A percentile compares a stretch with the other conserved stretches of the same genome.
phyloP scores from a whole-genome alignment of 1,140 invertebrate genomes.

The Magallana angulata region DNA sequence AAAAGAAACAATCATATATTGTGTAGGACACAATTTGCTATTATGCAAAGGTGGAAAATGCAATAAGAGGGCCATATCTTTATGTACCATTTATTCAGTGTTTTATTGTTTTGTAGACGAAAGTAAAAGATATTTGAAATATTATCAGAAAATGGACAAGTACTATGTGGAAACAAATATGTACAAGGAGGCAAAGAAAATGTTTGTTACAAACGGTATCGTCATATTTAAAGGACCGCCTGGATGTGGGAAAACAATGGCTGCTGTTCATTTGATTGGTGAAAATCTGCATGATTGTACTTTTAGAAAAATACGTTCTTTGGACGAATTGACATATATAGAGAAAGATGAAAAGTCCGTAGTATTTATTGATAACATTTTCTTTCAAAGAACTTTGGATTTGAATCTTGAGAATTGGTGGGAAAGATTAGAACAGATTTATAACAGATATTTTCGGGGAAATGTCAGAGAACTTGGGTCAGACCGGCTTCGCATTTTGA shows the following conservation, averaged over 20 bases:
- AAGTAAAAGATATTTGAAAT: neutral
- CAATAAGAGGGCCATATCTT: too few relatives aligned
- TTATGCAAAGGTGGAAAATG: too few relatives aligned
- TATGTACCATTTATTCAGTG: too few relatives aligned
- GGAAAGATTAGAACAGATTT: neutral
- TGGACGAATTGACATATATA: neutral
- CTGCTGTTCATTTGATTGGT: neutral
- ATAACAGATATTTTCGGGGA: neutral
- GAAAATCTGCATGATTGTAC: neutral
- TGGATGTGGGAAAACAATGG: neutral
- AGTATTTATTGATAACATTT: neutral
- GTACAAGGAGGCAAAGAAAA: neutral
- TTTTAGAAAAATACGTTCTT: neutral
- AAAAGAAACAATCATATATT: neutral
- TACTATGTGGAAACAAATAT: neutral
- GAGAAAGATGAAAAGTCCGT: neutral
- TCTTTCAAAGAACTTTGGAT: neutral
- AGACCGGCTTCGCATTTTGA: neutral
- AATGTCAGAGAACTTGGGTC: neutral
- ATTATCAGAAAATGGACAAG: neutral
- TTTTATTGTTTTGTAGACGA: neutral
- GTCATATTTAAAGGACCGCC: neutral
- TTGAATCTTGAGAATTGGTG: neutral
- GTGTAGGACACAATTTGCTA: neutral
- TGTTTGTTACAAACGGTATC: neutral